Percentiles rank a stretch among this genome's conserved stretches.
Conservation (phyloP, 2,888 invertebrate genomes). For the Ceriagrion tenellum region DNA sequence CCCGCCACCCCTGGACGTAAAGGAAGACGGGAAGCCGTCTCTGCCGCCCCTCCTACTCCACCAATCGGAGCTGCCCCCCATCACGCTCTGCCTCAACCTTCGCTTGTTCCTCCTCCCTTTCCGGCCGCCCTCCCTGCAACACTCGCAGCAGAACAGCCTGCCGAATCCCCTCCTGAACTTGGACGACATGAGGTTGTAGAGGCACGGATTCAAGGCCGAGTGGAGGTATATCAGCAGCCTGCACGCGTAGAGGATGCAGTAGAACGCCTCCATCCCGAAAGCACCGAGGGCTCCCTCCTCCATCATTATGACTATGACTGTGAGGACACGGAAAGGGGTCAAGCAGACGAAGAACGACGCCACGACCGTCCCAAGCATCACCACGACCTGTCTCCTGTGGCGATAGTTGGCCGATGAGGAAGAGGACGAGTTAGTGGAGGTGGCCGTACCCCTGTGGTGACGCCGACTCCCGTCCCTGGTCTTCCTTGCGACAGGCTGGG, state of each 20-base stretch:
- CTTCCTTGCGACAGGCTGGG: neutral
- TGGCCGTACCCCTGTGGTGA: conserved; percentile 13
- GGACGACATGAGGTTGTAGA: conserved; percentile 95
- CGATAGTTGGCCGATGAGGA: conserved; percentile 79
- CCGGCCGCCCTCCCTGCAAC: conserved; percentile 75
- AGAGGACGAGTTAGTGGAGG: neutral
- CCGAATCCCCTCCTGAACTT: conserved; percentile 92
- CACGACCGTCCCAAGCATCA: conserved; percentile 93
- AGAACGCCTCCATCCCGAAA: conserved; percentile 88
- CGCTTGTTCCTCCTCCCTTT: conserved; percentile 40
- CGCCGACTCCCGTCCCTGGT: neutral
- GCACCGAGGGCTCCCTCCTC: conserved; percentile 84
- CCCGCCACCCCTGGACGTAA: conserved; percentile 3
- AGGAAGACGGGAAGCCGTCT: neutral
- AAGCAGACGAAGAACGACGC: conserved; percentile 93
- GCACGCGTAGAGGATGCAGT: conserved; percentile 90
- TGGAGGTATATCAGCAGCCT: conserved; percentile 93
- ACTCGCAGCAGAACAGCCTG: conserved; percentile 77
- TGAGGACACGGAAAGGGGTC: conserved; percentile 91
- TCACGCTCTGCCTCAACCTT: neutral
- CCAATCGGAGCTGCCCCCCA: conserved; percentile 15
- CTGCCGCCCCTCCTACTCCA: conserved; percentile 31
- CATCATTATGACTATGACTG: conserved; percentile 89
- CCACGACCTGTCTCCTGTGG: conserved; percentile 89
- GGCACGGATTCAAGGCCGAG: conserved; percentile 93